Percentiles rank a stretch among this genome's conserved stretches.
phyloP scores from a whole-genome alignment of 1,140 invertebrate species.

The Vanessa atalanta region DNA sequence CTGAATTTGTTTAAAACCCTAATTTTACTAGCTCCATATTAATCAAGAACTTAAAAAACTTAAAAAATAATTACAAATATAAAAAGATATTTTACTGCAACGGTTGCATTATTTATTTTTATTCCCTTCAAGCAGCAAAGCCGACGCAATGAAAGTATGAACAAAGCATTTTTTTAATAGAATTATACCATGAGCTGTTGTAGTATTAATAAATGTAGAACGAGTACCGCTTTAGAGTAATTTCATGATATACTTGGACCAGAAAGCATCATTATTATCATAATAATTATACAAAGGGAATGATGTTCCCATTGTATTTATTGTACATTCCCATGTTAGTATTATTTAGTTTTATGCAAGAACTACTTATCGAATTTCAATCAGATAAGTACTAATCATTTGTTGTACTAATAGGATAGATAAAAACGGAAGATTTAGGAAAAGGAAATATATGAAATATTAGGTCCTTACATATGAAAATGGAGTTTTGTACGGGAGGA shows the following conservation, averaged over 20 bases:
- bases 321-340: too few species aligned
- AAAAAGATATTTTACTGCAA: conserved; percentile 1
- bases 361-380: too few species aligned
- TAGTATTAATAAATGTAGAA: conserved; percentile 17
- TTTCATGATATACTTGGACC: background rate
- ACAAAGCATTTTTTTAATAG: conserved; percentile 18
- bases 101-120: conserved; percentile 11
- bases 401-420: too few species aligned
- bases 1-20: too few species aligned
- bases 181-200: conserved; percentile 10
- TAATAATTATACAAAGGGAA: background rate
- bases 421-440: too few species aligned
- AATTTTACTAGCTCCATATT: background rate
- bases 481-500: too few species aligned
- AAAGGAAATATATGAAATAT: too few species aligned
- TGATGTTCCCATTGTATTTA: background rate
- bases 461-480: too few species aligned
- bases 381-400: too few species aligned
- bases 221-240: conserved; percentile 10
- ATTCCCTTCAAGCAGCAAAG: conserved; percentile 18
- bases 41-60: background rate
- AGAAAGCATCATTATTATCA: background rate
- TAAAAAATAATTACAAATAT: background rate
- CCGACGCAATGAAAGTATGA: conserved; percentile 1
- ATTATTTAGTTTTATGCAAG: background rate